A percentile compares a stretch with the other conserved stretches of the same genome.
Conservation (phyloP, 2,113 vertebrate species). For the Canis aureus region DNA sequence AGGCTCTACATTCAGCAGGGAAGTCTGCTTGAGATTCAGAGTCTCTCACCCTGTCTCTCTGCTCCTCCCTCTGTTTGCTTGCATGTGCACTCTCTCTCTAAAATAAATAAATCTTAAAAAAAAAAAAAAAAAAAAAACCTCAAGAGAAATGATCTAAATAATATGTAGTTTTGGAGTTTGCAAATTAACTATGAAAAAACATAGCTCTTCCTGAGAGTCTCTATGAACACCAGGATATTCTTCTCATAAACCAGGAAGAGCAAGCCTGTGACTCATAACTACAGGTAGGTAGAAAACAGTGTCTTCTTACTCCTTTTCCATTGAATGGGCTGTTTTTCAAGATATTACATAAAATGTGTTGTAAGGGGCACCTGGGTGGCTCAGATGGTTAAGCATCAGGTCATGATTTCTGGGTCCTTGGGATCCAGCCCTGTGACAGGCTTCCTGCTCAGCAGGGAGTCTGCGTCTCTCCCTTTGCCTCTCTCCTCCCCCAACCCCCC, state of each 20-base stretch:
- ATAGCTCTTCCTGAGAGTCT: neutral
- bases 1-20: neutral
- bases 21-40: no score
- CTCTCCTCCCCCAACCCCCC: neutral
- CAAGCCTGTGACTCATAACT: neutral
- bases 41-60: neutral
- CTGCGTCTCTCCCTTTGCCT: neutral
- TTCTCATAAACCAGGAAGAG: neutral
- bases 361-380: neutral
- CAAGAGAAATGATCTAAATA: neutral
- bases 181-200: neutral
- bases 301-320: rapidly evolving
- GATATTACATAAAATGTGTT: neutral
- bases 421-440: neutral
- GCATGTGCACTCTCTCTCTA: neutral
- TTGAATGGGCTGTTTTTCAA: neutral
- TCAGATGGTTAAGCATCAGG: neutral
- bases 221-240: neutral
- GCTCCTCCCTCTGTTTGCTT: neutral
- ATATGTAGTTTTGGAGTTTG: neutral
- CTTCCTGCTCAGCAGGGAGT: neutral
- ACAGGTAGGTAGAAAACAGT: neutral
- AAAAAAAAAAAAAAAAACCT: neutral
- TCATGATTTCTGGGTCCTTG: neutral
- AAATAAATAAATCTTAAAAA: neutral